Evolutionary conservation across 2,888 invertebrate species (phyloP), one percentile per base, ranked within the genome.

Genomic region (Polyommatus iphigenia): DNA sequence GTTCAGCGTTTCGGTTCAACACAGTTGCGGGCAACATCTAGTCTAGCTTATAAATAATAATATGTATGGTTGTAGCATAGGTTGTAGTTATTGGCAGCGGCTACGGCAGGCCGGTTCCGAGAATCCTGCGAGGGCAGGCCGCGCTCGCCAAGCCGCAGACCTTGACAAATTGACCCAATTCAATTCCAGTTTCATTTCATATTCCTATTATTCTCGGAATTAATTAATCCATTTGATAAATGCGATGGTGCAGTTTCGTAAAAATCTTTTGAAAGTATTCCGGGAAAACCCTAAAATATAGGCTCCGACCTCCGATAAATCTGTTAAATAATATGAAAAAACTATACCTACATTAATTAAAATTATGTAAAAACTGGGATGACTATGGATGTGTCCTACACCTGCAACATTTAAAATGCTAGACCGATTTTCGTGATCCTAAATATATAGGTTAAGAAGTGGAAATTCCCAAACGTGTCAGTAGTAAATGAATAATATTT

Each of bases 161-260:
- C 75, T 75, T 75, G 75, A 50, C 75, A 75, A 75, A 46, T 41
- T 75, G 75, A 75, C 75, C 75, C 75, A 75, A 75, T 75, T 75
- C 50, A 75, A 29, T 75, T 75, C 75, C 75, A 75, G 50, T 75
- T 54, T 50, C 75, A 54, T 18, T 50, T 20, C 29, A 54, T 75
- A 29, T 46, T 46, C 72, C 72, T 41, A 29, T 29, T 67, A 18
- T 67, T 67, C 67, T 67, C 18, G 18, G 29, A 67, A 62, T n/a
- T 57, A 59, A 62, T 29, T 67, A 67, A 67, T 29, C 67, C 3
- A 7, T 0, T 67, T 67, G 29, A 32, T 67, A 32, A 67, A 32
- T 67, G 67, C 15, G 6, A 67, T 67, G 15, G 15, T 67, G 29
- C n/a, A n/a, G n/a, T 67, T 67, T 15, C 29, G 29, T 29, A 15